These are phyloP conservation scores for Pagrus major DNA, from an alignment of 2,113 vertebrate species.

Conservation along the genomic window DNA sequence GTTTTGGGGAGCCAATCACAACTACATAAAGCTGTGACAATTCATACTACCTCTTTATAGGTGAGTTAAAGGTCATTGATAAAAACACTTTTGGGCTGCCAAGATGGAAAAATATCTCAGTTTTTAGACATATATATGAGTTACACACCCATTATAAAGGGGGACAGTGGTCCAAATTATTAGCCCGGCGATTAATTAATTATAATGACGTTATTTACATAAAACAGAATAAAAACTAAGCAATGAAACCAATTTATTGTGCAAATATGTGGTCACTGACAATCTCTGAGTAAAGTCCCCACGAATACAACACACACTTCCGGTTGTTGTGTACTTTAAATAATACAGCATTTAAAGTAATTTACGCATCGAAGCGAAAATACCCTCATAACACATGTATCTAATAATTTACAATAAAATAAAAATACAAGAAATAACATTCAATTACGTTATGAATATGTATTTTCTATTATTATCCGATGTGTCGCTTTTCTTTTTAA, in stretches of 20 bases:
- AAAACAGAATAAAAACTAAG: neutral
- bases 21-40: neutral
- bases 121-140: too few species aligned
- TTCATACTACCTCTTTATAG: neutral
- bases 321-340: neutral
- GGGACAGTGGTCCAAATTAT: neutral
- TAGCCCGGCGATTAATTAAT: too few species aligned
- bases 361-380: neutral
- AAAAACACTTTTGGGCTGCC: neutral
- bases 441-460: accelerated
- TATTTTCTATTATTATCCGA: neutral
- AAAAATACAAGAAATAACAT: accelerated
- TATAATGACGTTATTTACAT: neutral
- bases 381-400: neutral
- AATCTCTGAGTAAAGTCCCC: neutral
- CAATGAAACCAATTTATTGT: neutral
- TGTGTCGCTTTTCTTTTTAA: slow-evolving; percentile 12
- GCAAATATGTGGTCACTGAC: neutral
- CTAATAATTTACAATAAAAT: too few species aligned
- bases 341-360: neutral
- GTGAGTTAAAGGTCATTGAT: neutral
- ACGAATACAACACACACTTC: neutral
- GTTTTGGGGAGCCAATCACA: neutral
- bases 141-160: neutral
- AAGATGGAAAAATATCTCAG: neutral